phyloP scores from a whole-genome alignment of 2,888 invertebrate genomes.

The Eupithecia pulchellata region DNA sequence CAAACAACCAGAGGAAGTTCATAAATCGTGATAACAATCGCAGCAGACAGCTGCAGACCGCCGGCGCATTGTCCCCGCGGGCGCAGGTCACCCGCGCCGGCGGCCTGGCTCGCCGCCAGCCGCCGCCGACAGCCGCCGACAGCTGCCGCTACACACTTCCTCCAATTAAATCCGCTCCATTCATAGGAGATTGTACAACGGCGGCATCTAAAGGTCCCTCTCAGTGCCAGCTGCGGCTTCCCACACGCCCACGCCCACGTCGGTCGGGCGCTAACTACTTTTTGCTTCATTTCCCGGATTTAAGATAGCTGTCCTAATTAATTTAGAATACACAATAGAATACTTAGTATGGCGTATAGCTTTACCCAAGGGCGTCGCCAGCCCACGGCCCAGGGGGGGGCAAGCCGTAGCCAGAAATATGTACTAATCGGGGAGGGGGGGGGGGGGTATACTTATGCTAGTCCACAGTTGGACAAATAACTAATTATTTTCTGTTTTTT shows the following conservation, averaged over 20 bases:
- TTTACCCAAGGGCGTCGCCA: no score
- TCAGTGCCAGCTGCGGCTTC: background rate
- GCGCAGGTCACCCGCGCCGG: background rate
- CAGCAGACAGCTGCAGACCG: constrained; percentile 2
- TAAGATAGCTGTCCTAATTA: background rate
- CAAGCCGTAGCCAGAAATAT: no score
- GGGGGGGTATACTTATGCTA: no score
- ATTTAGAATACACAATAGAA: background rate
- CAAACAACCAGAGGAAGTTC: background rate
- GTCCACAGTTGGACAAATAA: no score
- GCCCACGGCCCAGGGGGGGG: no score
- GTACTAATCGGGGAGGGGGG: no score
- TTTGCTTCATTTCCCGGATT: background rate
- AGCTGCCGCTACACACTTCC: constrained; percentile 29
- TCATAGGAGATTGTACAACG: constrained; percentile 36
- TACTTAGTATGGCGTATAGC: background rate
- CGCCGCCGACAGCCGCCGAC: constrained; percentile 40
- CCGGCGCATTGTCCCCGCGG: background rate
- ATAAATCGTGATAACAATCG: constrained; percentile 11
- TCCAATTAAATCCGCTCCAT: constrained; percentile 52
- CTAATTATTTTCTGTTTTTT: no score
- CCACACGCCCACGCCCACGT: background rate
- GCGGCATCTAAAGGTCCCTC: background rate
- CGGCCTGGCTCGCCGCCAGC: constrained; percentile 43
- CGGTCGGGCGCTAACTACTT: background rate